A percentile compares a stretch with the other conserved stretches of the same genome.
Conservation (phyloP, 2,797 vertebrate genomes). For the Clamator glandarius region DNA sequence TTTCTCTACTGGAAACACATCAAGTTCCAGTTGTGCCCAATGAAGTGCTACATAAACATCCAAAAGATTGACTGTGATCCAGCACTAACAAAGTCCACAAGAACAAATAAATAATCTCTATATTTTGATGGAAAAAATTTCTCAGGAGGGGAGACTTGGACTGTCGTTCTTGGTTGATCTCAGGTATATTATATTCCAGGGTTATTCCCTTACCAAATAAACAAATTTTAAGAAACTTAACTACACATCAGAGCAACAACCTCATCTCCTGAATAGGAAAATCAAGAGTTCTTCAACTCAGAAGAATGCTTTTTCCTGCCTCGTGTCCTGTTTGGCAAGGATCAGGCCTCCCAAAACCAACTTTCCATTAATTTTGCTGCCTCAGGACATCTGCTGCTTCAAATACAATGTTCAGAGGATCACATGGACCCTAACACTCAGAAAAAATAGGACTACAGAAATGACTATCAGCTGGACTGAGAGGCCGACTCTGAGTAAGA, state of each 20-base stretch:
- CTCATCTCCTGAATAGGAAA: not conserved
- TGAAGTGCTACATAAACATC: conserved; percentile 4
- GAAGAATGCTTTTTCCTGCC: not conserved
- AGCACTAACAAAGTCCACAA: not conserved
- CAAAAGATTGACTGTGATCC: not conserved
- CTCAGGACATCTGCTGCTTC: not conserved
- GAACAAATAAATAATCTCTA: not conserved
- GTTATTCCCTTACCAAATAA: not conserved
- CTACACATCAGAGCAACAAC: not conserved
- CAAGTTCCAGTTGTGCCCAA: not conserved
- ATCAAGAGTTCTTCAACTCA: not conserved
- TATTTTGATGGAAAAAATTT: not conserved
- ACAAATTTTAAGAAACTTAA: not conserved
- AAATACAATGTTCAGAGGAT: not conserved
- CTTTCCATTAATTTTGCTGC: not conserved
- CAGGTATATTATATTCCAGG: not conserved
- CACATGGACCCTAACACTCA: not conserved
- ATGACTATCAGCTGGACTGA: not conserved
- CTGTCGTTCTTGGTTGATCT: not conserved
- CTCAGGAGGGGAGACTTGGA: not conserved
- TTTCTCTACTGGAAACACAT: not conserved
- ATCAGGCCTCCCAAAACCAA: not conserved
- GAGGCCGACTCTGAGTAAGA: not conserved
- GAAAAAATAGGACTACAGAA: not conserved
- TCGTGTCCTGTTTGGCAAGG: not conserved